Percentiles rank a stretch among this genome's conserved stretches.
These are phyloP conservation scores for Hydrolagus affinis DNA, from an alignment of 2,113 vertebrate genomes.

Conservation along the genomic window DNA sequence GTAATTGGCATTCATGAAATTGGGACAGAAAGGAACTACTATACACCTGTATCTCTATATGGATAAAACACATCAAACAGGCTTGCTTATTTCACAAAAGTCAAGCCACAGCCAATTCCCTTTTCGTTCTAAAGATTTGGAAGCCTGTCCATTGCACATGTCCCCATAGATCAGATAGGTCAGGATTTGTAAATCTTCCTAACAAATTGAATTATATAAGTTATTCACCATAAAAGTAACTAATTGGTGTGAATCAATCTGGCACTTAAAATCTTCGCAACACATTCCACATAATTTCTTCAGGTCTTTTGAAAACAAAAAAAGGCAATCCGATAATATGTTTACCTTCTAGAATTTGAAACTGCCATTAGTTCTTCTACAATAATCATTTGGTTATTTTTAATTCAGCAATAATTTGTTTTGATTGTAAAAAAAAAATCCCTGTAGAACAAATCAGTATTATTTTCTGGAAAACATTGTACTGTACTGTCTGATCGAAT, in stretches of 20 bases:
- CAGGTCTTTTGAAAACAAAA: background rate
- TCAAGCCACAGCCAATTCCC: background rate
- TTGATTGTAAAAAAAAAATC: background rate
- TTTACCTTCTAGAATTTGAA: background rate
- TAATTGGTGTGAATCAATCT: background rate
- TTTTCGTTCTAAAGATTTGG: background rate
- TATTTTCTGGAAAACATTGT: background rate
- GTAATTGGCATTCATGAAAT: background rate
- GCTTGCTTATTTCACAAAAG: background rate
- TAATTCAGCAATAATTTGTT: slow-evolving; percentile 1
- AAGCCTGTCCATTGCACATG: background rate
- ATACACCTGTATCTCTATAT: background rate
- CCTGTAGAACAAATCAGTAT: background rate
- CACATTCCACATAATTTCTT: too few species aligned
- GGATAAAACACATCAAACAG: background rate
- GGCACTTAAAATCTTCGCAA: background rate
- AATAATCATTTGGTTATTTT: background rate
- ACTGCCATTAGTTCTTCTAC: background rate
- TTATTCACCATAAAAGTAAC: background rate
- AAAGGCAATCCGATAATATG: background rate
- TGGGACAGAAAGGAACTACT: background rate
- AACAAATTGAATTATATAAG: background rate
- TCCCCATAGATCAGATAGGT: background rate
- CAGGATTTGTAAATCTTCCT: background rate
- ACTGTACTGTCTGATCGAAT: background rate